A percentile compares a stretch with the other conserved stretches of the same genome.
phyloP scores from a whole-genome alignment of 2,113 vertebrate genomes.

The Monarcha castaneiventris region DNA sequence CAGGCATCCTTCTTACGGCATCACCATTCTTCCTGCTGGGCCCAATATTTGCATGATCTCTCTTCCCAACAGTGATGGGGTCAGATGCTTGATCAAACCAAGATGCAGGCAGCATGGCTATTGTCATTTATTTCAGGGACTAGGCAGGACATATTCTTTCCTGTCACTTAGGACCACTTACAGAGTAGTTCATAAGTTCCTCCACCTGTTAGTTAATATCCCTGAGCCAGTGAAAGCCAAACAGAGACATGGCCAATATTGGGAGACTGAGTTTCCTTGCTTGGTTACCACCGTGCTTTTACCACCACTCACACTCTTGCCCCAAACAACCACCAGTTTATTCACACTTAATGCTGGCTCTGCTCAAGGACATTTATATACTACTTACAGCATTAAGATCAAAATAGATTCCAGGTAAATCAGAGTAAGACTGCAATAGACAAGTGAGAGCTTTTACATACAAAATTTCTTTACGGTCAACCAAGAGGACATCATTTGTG shows the following conservation, averaged over 20 bases:
- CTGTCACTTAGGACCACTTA: background rate
- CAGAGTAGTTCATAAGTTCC: background rate
- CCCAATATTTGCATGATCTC: background rate
- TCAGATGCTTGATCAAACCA: background rate
- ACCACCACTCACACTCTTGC: background rate
- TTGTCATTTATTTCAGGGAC: background rate
- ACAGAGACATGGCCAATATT: background rate
- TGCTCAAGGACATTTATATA: background rate
- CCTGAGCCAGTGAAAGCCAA: background rate
- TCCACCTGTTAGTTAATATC: background rate
- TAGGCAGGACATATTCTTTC: background rate
- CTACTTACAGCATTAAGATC: background rate
- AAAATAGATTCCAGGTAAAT: background rate
- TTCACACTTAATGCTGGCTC: background rate
- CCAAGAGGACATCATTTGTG: background rate
- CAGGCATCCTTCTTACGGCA: background rate
- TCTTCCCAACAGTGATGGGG: background rate
- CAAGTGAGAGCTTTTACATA: background rate
- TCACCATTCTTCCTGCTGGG: background rate
- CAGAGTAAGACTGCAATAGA: background rate
- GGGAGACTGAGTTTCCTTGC: background rate
- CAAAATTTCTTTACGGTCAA: background rate
- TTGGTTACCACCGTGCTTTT: background rate
- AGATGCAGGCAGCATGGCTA: background rate
- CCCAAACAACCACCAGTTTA: background rate